phyloP scores from a whole-genome alignment of 2,797 vertebrate genomes.

The Artibeus lituratus region DNA sequence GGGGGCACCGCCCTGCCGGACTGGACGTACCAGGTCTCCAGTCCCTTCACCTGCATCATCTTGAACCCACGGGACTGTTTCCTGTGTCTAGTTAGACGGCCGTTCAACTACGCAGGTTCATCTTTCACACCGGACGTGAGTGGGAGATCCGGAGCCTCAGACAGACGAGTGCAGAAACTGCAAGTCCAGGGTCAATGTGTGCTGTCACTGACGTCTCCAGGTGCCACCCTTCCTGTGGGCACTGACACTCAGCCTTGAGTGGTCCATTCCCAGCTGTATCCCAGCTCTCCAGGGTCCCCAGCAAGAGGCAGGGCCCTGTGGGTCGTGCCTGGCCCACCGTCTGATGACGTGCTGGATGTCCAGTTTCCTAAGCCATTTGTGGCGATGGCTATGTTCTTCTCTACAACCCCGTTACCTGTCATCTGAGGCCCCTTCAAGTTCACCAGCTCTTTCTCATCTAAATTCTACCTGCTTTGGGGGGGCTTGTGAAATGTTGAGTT shows the following conservation, averaged over 20 bases:
- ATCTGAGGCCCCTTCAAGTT: neutral
- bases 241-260: too few species aligned
- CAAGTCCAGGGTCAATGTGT: neutral
- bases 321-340: neutral
- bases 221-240: neutral
- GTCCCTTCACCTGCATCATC: neutral
- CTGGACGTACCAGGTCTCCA: neutral
- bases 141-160: neutral
- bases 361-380: neutral
- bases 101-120: neutral
- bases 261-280: too few species aligned
- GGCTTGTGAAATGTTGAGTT: neutral
- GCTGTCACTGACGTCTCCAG: neutral
- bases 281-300: neutral
- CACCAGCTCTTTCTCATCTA: neutral
- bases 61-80: neutral
- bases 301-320: neutral
- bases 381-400: neutral
- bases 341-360: neutral
- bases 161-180: neutral
- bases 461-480: neutral
- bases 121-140: neutral
- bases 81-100: neutral
- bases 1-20: too few species aligned
- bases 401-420: neutral